Percentiles rank a stretch among this genome's conserved stretches.
Evolutionary conservation across 2,113 vertebrate species (phyloP).

Genomic region (Zosterops hypoxanthus): DNA sequence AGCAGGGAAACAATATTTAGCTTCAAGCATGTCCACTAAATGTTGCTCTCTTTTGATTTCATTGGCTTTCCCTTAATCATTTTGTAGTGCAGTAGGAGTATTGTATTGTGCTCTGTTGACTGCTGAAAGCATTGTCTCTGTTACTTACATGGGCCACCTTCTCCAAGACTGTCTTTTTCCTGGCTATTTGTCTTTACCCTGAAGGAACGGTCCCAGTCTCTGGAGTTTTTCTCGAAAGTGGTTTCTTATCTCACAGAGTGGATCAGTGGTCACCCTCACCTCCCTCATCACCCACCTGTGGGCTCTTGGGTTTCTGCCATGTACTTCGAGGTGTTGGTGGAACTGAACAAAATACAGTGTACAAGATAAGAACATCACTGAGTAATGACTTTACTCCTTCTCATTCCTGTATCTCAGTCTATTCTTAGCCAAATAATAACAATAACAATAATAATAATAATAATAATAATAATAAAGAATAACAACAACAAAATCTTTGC

Average conservation of each 20-base stretch:
- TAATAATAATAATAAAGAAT: neutral
- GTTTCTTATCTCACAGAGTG: neutral
- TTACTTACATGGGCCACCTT: neutral
- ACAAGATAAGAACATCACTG: neutral
- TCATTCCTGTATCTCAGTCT: neutral
- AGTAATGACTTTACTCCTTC: neutral
- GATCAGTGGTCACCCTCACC: neutral
- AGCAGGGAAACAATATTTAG: neutral
- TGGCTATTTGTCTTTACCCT: neutral
- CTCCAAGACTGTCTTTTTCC: neutral
- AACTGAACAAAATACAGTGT: neutral
- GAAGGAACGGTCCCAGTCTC: neutral
- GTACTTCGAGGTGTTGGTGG: neutral
- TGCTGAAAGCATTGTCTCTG: rapidly evolving
- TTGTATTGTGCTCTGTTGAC: neutral
- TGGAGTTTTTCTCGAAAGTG: neutral
- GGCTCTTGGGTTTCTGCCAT: neutral
- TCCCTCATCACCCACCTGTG: neutral
- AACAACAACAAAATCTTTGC: neutral
- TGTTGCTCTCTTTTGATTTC: neutral
- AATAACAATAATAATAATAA: too few relatives aligned
- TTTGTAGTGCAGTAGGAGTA: neutral
- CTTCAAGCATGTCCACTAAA: neutral
- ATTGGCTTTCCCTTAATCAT: neutral
- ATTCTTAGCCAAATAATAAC: neutral